Evolutionary conservation across 1,140 invertebrate genomes (phyloP).

Genomic region (Zaprionus capensis): DNA sequence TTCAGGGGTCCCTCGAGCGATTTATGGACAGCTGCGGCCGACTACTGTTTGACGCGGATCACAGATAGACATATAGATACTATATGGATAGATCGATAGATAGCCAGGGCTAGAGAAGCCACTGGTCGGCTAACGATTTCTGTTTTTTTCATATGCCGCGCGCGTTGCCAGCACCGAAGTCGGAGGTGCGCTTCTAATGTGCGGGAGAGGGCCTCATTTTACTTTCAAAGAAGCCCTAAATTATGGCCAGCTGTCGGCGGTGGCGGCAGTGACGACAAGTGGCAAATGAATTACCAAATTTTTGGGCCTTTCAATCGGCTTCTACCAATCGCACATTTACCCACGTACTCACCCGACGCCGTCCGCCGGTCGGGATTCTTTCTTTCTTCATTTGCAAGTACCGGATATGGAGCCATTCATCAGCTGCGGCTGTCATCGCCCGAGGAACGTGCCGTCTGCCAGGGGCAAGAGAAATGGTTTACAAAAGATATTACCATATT

Average conservation of each 20-base stretch:
- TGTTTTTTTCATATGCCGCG: conserved; percentile 42
- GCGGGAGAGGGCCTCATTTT: conserved; percentile 51
- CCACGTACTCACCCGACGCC: conserved; percentile 20
- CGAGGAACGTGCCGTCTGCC: conserved; percentile 15
- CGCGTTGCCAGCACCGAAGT: conserved; percentile 42
- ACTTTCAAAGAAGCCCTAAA: conserved; percentile 56
- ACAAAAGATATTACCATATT: neutral
- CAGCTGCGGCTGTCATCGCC: conserved; percentile 41
- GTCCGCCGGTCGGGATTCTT: neutral
- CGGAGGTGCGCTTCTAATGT: conserved; percentile 58
- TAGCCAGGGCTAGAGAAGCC: neutral
- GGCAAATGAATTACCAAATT: conserved; percentile 59
- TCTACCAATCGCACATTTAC: conserved; percentile 14
- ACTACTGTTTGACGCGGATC: conserved; percentile 36
- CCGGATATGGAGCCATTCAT: conserved; percentile 73
- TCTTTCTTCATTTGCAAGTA: conserved; percentile 27
- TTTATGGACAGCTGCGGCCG: conserved; percentile 71
- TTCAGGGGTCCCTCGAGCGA: conserved; percentile 51
- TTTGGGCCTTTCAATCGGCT: conserved; percentile 6
- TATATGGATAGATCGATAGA: neutral
- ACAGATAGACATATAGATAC: conserved; percentile 5
- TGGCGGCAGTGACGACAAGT: neutral
- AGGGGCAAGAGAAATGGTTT: neutral
- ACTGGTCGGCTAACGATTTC: neutral
- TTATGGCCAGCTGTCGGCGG: conserved; percentile 65